These are phyloP conservation scores for Chloroceryle inda DNA, from an alignment of 2,797 vertebrate species.

Conservation along the genomic window DNA sequence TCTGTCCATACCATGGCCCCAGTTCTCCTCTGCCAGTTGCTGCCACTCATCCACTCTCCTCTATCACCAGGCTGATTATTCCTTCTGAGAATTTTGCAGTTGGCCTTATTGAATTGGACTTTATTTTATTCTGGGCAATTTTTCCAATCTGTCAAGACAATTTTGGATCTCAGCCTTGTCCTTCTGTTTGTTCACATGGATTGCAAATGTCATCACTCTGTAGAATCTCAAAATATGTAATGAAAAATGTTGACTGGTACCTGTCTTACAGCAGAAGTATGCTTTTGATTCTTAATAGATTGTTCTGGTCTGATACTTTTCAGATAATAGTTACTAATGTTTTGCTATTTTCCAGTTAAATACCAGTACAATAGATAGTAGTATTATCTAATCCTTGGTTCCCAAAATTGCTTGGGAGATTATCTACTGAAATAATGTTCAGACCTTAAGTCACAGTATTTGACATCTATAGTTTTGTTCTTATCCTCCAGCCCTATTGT, in stretches of 20 bases:
- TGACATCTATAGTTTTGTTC: neutral
- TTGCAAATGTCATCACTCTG: neutral
- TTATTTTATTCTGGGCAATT: neutral
- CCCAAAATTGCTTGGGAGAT: neutral
- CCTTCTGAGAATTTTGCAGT: neutral
- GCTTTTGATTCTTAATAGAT: neutral
- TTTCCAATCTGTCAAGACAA: neutral
- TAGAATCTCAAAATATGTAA: neutral
- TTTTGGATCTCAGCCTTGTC: neutral
- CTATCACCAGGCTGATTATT: neutral
- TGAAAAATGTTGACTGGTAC: neutral
- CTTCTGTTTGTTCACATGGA: neutral
- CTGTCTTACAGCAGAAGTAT: neutral
- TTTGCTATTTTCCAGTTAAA: neutral
- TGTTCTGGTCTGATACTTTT: neutral
- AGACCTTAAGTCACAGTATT: neutral
- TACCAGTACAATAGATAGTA: neutral
- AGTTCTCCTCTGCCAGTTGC: neutral
- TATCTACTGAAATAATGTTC: neutral
- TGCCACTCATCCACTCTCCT: neutral
- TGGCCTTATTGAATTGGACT: neutral
- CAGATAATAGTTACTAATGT: neutral
- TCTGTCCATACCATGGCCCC: fast-evolving
- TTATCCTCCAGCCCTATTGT: neutral
- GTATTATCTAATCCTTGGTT: neutral